Base-by-base conservation (phyloP, 2,797 vertebrate species). In the Pantherophis vulpinus region DNA sequence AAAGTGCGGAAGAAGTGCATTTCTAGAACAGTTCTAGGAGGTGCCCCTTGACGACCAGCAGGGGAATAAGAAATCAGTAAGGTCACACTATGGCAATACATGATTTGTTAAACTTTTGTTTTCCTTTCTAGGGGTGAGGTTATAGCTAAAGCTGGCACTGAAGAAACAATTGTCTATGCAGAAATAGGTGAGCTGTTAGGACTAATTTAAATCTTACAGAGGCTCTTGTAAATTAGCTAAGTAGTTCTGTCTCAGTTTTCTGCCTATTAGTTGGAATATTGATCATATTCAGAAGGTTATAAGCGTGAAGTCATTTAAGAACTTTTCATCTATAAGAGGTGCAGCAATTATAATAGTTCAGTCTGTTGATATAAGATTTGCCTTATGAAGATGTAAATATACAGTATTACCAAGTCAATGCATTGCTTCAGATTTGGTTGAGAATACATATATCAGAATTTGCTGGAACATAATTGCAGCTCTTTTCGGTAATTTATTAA, bases 121-220 rank as follows among this genome's bases (percentile, higher is more conserved):
- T 97, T 3, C 61, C 96, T 95, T 97, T 97, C n/a, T 97, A 99
- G 99, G 99, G 99, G 99, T 55, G 99, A 99, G 70, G 98, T 99
- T 32, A 94, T 99, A 91, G 98, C 98, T 60, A 98, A 98, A 97
- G 99, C 99, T 2, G 98, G 98, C 61, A 32, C 98, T 16, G 98
- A 99, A 55, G 99, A 99, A 96, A 96, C 97, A 0, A 70, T 99
- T 42, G 94, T 99, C 86, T 99, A 98, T 88, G 98, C 99, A 23
- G 99, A 99, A 70, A 98, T 99, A 42, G 99, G 99, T 99, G 97
- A 98, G 98, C 63, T 3, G 3, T 1, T 56, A 59, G 29, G 1
- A 60, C 20, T 16, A 27, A 54, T 42, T 88, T 55, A 55, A 37
- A 54, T 56, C 60, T 37, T 74, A 55, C 9, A 37, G 14, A 14